Base-by-base conservation (phyloP, 2,888 invertebrate species). In the Argynnis bischoffii region DNA sequence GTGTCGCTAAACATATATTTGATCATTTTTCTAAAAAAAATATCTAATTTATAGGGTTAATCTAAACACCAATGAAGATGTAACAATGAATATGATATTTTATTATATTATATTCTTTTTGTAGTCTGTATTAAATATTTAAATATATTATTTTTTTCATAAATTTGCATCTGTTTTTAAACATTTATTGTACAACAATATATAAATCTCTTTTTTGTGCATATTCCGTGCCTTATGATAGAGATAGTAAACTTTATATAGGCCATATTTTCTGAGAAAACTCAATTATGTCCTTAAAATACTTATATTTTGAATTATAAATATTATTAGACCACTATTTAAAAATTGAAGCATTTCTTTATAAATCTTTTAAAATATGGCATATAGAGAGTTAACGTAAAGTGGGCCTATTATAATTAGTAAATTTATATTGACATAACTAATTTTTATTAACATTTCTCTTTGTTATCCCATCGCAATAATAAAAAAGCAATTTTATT, bases 381-480 rank as follows among this genome's bases (percentile, higher is more conserved):
- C 21, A 2, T 21, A 53, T 1, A 15, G 6, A 21, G 41, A 13
- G 15, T 46, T 47, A 18, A 57, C 3, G 41, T 21, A 57, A 57
- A 46, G 41, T 56, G 6, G 14, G 21, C 1, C 46, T 57, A 57
- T 21, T 41, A 46, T 46, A 57, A 57, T 57, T 47, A 26, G 35
- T 35, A 26, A 15, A 18, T 57, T 57, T 47, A 57, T 47, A 47
- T 47, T 57, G 57, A 47, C 57, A 47, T 57, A 26, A n/a, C 41
- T 47, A 26, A 26, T 26, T 26, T 26, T 26, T 26, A 26, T 26
- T 26, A 26, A 26, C 5, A 26, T 26, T 26, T 15, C 21, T 46
- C 26, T n/a, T n/a, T 59, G 59, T 59, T 59, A 31, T 59, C 26
- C 48, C 26, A 16, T 26, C 26, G 31, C 59, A 59, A 48, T 59